Evolutionary conservation across 1,140 invertebrate species (phyloP), one percentile per base, ranked within the genome.

Genomic region (Hyles euphorbiae): DNA sequence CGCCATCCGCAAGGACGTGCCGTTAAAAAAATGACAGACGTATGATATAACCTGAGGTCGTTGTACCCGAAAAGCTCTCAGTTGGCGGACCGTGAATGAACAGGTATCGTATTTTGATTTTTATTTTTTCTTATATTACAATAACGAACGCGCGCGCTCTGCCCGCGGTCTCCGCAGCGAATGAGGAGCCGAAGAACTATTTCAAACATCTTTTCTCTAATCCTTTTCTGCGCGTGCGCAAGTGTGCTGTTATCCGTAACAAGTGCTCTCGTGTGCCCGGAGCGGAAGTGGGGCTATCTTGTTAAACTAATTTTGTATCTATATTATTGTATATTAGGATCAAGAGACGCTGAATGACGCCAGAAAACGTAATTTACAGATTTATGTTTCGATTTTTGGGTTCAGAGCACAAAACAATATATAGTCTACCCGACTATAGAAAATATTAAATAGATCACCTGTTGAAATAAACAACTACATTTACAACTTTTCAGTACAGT

Each of bases 131-230:
- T 64, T 34, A 34, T 47, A 11, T 56, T 56, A 34, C 34, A 48
- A 48, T 47, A 47, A 34, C n/a, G 63, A 64, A 69, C 71, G 78
- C 78, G 78, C 74, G 73, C 79, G 81, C 77, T 75, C 81, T 53
- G 73, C 67, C 58, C 79, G 81, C 81, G 72, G 62, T 72, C 79
- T 70, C 75, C 68, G 71, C 76, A 64, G 65, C 81, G 82, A 87
- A 82, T 87, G 83, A 82, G 76, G 74, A 80, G 72, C 58, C 72
- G 67, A 67, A 85, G 81, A 85, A 85, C 77, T 83, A 83, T 84
- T 87, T 80, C 82, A 85, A 84, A 80, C 68, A 84, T 81, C 77
- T 82, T 82, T 82, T 75, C 76, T 81, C 81, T 83, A 84, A 86
- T 83, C 78, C 81, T 82, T 83, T 81, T 74, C 76, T 71, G 70